Base-by-base conservation (phyloP, 2,888 invertebrate genomes). In the Acrobasis consociella region DNA sequence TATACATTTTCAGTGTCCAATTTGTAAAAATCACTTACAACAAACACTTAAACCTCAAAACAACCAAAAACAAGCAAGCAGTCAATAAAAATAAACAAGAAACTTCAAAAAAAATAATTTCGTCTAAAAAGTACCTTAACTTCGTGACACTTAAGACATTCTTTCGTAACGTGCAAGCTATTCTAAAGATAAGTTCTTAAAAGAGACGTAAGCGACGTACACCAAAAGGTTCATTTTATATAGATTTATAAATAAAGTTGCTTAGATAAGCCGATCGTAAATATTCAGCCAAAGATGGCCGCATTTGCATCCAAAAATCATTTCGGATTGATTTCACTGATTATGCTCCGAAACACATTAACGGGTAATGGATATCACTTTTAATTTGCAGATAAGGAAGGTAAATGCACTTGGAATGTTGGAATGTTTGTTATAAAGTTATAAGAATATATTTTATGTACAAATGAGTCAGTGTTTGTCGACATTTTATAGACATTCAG, bases 271-370 rank as follows among this genome's bases (percentile, higher is more conserved):
- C 15, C 37, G 9, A 10, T 59, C 59, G 49, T 59, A 59, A 59
- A 59, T 10, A 58, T 49, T 9, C n/a, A 2, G n/a, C 49, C 13
- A 58, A 58, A 31, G 31, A 31, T 16, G 59, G 15, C 49, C 10
- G 17, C 49, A 49, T 59, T 59, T 49, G 49, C 59, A 59, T 49
- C 11, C 56, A 16, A 37, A 17, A 42, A 39, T 52, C 37, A 52
- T 49, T 49, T 50, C 55, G 38, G 55, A 62, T 62, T 61, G 61
- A 62, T 62, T 56, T 37, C 38, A 49, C 55, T 49, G 49, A 55
- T 49, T 55, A 49, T 17, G 15, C n/a, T 5, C 15, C 49, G 37
- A 49, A 59, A 59, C 49, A 49, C 56, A 52, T 52, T 58, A 46
- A 11, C 13, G 1, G 17, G 37, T 46, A 49, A 59, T 49, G 15